Evolutionary conservation across 1,140 invertebrate species (phyloP), one percentile per base, ranked within the genome.

Genomic region (Orius laevigatus): DNA sequence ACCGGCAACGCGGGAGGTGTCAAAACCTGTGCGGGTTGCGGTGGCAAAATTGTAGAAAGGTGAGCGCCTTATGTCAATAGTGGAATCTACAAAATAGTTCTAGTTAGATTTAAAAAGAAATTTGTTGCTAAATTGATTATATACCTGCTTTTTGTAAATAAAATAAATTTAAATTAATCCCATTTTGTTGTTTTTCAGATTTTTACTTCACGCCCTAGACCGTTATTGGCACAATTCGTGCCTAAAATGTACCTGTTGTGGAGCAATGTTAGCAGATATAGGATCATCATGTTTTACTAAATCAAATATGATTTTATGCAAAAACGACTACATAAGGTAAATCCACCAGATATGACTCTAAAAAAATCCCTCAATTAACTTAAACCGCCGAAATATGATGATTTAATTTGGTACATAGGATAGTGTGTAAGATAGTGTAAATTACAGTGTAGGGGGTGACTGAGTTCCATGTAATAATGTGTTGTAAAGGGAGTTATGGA

Each of bases 151-250:
- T n/a, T n/a, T n/a, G n/a, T n/a, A n/a, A n/a, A n/a, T n/a, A n/a
- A n/a, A n/a, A n/a, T n/a, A n/a, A n/a, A n/a, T n/a, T n/a, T n/a
- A n/a, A n/a, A 25, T 25, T 25, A 25, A 25, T 25, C 3, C 25
- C 3, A 25, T 25, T 25, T 25, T 19, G 14, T 42, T 42, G 11
- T 42, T 11, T 42, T 32, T 10, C 43, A 45, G 43, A 31, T 74
- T 50, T 53, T 61, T 74, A 33, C 58, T 75, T 14, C 69, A 72
- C 51, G 71, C 70, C 5, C 59, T 74, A 61, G 88, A 93, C 69
- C 74, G 86, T 60, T 92, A 88, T 68, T 94, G 89, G 89, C 88
- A 94, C 70, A 78, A 85, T 66, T 76, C 77, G 53, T 93, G 90
- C 68, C 75, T 93, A 57, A 94, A 93, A 67, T 94, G 90, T 70